These are phyloP conservation scores for Apamea sordens DNA, from an alignment of 2,888 invertebrate genomes.

Conservation along the genomic window DNA sequence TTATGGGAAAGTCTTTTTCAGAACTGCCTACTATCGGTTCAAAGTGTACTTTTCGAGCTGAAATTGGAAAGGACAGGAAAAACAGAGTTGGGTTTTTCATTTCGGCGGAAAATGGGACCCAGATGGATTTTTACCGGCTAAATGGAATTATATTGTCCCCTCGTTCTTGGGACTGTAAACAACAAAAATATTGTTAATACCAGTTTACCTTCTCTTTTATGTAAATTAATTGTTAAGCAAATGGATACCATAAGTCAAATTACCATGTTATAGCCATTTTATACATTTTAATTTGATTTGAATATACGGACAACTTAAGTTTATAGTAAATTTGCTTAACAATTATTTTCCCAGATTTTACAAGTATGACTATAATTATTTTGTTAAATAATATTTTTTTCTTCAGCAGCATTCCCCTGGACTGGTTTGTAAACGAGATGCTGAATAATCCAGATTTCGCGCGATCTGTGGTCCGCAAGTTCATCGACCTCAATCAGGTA, in stretches of 20 bases:
- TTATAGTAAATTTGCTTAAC: not conserved
- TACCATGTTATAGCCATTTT: not conserved
- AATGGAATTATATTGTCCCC: not conserved
- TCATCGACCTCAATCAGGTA: conserved; percentile 90
- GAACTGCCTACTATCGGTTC: too few species aligned
- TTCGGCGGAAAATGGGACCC: not conserved
- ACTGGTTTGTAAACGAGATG: conserved; percentile 90
- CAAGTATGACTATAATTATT: too few species aligned
- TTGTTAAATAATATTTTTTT: not conserved
- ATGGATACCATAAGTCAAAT: not conserved
- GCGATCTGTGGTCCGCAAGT: conserved; percentile 90
- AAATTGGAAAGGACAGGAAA: not conserved
- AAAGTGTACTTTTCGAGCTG: too few species aligned
- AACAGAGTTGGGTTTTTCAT: not conserved
- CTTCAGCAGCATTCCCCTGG: conserved; percentile 83
- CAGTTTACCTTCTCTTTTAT: not conserved
- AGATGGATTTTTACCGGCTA: not conserved
- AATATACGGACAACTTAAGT: not conserved
- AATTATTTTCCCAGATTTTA: not conserved
- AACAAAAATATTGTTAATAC: not conserved
- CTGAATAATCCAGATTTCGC: conserved; percentile 91
- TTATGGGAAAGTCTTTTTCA: not conserved
- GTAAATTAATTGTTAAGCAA: not conserved
- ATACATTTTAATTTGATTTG: not conserved
- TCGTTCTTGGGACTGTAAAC: not conserved